A percentile compares a stretch with the other conserved stretches of the same genome.
Conservation (phyloP, 2,113 vertebrate genomes). For the Erythrocercus mccallii region DNA sequence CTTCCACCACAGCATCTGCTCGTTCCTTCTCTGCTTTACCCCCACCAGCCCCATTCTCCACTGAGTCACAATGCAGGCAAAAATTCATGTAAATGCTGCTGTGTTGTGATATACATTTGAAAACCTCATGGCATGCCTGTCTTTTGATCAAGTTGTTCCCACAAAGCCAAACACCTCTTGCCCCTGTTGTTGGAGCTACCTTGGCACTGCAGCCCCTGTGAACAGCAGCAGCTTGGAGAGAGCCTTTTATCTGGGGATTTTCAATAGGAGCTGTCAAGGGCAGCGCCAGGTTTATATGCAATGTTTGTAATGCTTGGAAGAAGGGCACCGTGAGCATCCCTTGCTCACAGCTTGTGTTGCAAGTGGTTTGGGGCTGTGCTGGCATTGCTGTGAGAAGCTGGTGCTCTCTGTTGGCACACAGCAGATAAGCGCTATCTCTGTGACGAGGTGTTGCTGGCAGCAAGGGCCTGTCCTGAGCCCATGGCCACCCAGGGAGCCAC, state of each 20-base stretch:
- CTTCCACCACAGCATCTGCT: neutral
- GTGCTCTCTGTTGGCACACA: neutral
- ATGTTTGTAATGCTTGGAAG: neutral
- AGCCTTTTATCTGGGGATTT: neutral
- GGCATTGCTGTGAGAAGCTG: neutral
- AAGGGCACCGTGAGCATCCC: neutral
- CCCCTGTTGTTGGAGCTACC: accelerated
- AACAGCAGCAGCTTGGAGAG: neutral
- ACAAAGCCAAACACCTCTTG: neutral
- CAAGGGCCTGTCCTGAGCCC: accelerated
- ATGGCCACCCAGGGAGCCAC: accelerated
- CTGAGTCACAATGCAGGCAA: neutral
- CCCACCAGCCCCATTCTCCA: neutral
- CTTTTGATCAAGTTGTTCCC: neutral
- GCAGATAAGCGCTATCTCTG: neutral
- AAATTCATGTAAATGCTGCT: neutral
- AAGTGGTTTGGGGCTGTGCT: neutral
- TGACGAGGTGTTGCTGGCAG: neutral
- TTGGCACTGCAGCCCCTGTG: neutral
- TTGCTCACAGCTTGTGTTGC: neutral
- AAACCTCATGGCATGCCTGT: neutral
- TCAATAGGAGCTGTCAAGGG: neutral
- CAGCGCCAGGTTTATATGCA: neutral
- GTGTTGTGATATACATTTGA: neutral
- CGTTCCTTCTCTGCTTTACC: accelerated